Percentiles rank a stretch among this genome's conserved stretches.
Conservation (phyloP, 92 coral and sea anemone species). For the Zoanthus solanderi region DNA sequence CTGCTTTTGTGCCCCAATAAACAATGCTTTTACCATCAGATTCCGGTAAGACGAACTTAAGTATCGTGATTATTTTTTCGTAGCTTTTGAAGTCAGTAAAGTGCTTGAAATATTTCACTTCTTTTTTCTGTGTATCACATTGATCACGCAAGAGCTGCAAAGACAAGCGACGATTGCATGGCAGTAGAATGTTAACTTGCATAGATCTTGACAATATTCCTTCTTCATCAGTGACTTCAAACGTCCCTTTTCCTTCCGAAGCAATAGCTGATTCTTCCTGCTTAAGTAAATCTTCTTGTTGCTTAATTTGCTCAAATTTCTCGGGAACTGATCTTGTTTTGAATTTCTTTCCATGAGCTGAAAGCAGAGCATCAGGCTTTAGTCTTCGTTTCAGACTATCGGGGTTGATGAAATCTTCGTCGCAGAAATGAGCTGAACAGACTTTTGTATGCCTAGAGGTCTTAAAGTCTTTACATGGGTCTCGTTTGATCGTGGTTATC, state of each 20-base stretch:
- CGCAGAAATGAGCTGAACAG: slow-evolving; percentile 21
- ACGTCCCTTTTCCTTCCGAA: slow-evolving; percentile 31
- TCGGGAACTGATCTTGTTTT: slow-evolving; percentile 3
- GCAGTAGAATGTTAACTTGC: neutral
- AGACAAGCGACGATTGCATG: neutral
- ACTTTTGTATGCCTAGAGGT: neutral
- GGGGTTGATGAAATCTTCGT: slow-evolving; percentile 23
- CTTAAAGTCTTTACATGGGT: slow-evolving; percentile 56
- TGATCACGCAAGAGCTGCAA: neutral
- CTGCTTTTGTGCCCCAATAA: slow-evolving; percentile 36
- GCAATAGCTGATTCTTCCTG: slow-evolving; percentile 58
- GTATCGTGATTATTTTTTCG: slow-evolving; percentile 35
- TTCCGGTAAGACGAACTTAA: slow-evolving; percentile 55
- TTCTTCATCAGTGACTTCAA: neutral
- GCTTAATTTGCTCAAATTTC: slow-evolving; percentile 9
- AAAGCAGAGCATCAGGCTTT: neutral
- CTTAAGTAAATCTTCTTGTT: neutral
- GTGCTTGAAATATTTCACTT: slow-evolving; percentile 26
- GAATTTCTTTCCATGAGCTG: neutral
- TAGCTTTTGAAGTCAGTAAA: slow-evolving; percentile 57
- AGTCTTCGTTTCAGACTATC: neutral
- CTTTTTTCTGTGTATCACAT: neutral
- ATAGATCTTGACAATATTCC: slow-evolving; percentile 21
- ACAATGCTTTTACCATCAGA: slow-evolving; percentile 47
- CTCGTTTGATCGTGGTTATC: slow-evolving; percentile 62